Percentiles rank a stretch among this genome's conserved stretches.
phyloP scores from a whole-genome alignment of 2,797 vertebrate genomes.

The Neopelma chrysocephalum region DNA sequence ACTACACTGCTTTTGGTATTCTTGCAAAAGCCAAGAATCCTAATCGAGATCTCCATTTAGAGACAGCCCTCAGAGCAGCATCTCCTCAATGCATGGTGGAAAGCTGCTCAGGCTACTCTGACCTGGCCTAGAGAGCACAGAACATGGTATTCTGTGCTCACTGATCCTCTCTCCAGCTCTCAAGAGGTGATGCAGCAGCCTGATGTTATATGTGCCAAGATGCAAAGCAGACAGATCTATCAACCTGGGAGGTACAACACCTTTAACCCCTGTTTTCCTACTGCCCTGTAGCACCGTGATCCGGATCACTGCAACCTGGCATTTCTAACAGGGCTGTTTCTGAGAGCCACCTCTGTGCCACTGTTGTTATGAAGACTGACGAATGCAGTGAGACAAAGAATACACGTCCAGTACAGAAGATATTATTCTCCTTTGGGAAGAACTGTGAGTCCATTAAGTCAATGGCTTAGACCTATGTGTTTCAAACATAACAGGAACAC shows the following conservation, averaged over 20 bases:
- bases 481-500: neutral
- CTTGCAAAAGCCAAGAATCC: neutral
- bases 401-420: neutral
- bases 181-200: neutral
- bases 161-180: neutral
- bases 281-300: neutral
- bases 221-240: neutral
- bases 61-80: neutral
- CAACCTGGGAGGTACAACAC: neutral
- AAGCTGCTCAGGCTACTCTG: neutral
- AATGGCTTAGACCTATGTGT: neutral
- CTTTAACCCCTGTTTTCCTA: neutral
- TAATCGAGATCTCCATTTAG: neutral
- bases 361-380: neutral
- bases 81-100: neutral
- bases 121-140: neutral
- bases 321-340: neutral
- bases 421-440: neutral
- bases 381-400: neutral
- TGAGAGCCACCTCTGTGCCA: neutral
- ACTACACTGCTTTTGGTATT: neutral
- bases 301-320: neutral
- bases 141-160: accelerated
- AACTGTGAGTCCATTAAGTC: neutral
- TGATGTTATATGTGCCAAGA: neutral